Conservation (phyloP, 2,113 vertebrate genomes). For the Ramphastos sulfuratus region DNA sequence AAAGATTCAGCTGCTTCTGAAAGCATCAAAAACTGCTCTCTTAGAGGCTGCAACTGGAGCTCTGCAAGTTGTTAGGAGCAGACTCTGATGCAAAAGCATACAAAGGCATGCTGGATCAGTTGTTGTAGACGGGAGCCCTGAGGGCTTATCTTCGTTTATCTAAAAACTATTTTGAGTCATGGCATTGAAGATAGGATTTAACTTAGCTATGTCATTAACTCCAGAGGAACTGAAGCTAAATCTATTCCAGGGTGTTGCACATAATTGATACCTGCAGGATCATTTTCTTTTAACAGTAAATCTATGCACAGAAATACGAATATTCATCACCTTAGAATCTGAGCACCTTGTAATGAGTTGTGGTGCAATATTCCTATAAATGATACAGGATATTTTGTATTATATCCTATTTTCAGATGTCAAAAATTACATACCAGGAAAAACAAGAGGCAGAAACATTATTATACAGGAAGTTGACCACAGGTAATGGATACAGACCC, state of each 20-base stretch:
- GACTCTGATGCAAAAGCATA: not conserved
- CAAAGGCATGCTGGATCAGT: not conserved
- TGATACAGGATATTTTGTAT: not conserved
- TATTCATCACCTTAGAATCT: not conserved
- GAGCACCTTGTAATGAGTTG: not conserved
- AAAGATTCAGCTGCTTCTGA: not conserved
- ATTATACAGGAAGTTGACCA: not conserved
- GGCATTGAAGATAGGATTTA: not conserved
- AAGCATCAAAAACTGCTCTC: not conserved
- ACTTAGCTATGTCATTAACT: not conserved
- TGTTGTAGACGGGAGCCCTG: not conserved
- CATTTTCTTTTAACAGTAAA: not conserved
- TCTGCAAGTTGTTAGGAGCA: not conserved
- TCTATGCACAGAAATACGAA: slow-evolving; percentile 17
- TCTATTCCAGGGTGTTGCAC: not conserved
- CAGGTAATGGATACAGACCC: not conserved
- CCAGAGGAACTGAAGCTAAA: not conserved
- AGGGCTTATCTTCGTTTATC: not conserved
- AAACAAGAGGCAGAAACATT: not conserved
- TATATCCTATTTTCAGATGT: not conserved
- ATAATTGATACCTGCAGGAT: not conserved
- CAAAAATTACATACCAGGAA: not conserved
- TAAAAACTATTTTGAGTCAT: not conserved
- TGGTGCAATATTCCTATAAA: not conserved
- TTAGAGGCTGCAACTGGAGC: not conserved